Evolutionary conservation across 1,140 invertebrate species (phyloP).

Genomic region (Muscidifurax raptorellus): DNA sequence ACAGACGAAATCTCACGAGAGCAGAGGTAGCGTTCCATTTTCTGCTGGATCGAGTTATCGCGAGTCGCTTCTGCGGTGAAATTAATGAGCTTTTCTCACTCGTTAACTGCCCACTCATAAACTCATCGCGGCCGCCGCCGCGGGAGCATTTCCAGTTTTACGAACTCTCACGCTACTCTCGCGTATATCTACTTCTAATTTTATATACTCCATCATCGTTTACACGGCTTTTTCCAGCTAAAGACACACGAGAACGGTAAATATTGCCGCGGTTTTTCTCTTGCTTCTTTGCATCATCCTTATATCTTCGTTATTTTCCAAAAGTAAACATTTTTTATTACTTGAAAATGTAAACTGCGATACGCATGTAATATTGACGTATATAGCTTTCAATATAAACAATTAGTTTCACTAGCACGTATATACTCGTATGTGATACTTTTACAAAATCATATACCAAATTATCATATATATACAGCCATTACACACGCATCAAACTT

Average conservation of each 20-base stretch:
- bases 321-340: too few relatives aligned
- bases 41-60: neutral
- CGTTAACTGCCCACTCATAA: constrained; percentile 24
- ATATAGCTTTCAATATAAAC: neutral
- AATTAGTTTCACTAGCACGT: neutral
- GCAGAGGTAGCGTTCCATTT: neutral
- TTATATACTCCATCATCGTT: constrained; percentile 1
- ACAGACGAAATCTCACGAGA: too few relatives aligned
- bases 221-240: neutral
- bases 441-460: neutral
- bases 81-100: constrained; percentile 14
- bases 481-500: too few relatives aligned
- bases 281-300: neutral
- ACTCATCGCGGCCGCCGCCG: neutral
- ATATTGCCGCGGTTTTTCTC: neutral
- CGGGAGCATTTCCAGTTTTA: constrained; percentile 7
- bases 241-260: neutral
- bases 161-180: constrained; percentile 3
- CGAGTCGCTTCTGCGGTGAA: neutral
- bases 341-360: neutral
- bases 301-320: neutral
- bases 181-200: neutral
- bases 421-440: neutral
- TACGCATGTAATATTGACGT: neutral
- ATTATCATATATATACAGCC: neutral